Percentiles rank a stretch among this genome's conserved stretches.
phyloP scores from a whole-genome alignment of 2,888 invertebrate species.

The Platycheirus albimanus region DNA sequence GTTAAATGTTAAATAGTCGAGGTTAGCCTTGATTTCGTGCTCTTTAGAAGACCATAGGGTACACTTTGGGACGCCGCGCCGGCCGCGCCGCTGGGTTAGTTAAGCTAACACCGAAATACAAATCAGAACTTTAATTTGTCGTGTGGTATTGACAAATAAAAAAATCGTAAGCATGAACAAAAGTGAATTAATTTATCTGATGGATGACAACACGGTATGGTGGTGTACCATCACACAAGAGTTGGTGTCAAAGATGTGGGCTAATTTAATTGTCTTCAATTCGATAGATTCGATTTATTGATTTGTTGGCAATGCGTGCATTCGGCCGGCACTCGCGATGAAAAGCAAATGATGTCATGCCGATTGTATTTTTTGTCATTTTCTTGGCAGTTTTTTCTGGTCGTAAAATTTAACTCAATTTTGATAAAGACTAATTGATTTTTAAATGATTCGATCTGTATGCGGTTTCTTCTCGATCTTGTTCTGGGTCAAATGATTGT shows the following conservation, averaged over 20 bases:
- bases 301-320: conserved; percentile 61
- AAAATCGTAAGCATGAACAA: not conserved
- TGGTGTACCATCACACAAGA: not conserved
- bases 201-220: not conserved
- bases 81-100: no score
- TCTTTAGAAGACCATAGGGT: no score
- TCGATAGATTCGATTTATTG: conserved; percentile 62
- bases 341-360: conserved; percentile 62
- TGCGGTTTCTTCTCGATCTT: conserved; percentile 47
- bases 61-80: no score
- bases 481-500: conserved; percentile 65
- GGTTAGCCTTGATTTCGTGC: conserved; percentile 9
- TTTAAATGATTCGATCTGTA: conserved; percentile 63
- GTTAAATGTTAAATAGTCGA: conserved; percentile 3
- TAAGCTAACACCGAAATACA: not conserved
- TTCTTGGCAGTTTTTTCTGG: not conserved
- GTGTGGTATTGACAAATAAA: conserved; percentile 2
- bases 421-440: conserved; percentile 68
- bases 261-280: conserved; percentile 64
- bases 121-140: conserved; percentile 23
- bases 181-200: not conserved
- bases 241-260: conserved; percentile 59
- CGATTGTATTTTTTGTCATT: not conserved
- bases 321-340: conserved; percentile 32
- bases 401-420: conserved; percentile 50